Conservation (phyloP, 2,113 vertebrate genomes). For the Chaetodon auriga region DNA sequence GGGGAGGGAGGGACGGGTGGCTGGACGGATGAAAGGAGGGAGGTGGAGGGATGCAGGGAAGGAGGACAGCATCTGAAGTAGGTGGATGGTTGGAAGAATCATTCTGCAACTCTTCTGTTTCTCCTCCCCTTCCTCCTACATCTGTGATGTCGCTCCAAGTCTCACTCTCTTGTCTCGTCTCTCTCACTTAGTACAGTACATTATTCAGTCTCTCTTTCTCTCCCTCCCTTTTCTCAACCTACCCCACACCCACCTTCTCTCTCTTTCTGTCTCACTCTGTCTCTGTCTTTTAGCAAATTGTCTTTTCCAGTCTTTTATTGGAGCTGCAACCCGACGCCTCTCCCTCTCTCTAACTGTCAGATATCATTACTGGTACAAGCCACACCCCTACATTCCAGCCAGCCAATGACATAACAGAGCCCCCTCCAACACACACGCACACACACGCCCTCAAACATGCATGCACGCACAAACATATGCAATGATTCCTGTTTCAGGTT, state of each 20-base stretch:
- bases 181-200: constrained; percentile 40
- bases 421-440: constrained; percentile 1
- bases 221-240: constrained; percentile 39
- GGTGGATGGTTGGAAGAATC: constrained; percentile 73
- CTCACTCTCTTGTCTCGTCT: constrained; percentile 48
- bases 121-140: constrained; percentile 67
- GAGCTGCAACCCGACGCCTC: constrained; percentile 77
- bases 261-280: constrained; percentile 20
- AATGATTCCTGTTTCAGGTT: constrained; percentile 53
- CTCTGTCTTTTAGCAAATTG: constrained; percentile 71
- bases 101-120: constrained; percentile 73
- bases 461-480: constrained; percentile 15
- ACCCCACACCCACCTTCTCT: constrained; percentile 46
- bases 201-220: constrained; percentile 47
- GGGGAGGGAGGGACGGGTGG: constrained; percentile 41
- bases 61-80: constrained; percentile 75
- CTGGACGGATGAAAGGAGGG: constrained; percentile 57
- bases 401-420: constrained; percentile 65
- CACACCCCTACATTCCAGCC: constrained; percentile 61
- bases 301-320: constrained; percentile 77
- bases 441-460: neutral
- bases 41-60: constrained; percentile 68
- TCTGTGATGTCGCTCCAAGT: constrained; percentile 71
- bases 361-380: constrained; percentile 73
- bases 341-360: constrained; percentile 63